Evolutionary conservation across 1,140 invertebrate species (phyloP).

Genomic region (Cydia fagiglandana): DNA sequence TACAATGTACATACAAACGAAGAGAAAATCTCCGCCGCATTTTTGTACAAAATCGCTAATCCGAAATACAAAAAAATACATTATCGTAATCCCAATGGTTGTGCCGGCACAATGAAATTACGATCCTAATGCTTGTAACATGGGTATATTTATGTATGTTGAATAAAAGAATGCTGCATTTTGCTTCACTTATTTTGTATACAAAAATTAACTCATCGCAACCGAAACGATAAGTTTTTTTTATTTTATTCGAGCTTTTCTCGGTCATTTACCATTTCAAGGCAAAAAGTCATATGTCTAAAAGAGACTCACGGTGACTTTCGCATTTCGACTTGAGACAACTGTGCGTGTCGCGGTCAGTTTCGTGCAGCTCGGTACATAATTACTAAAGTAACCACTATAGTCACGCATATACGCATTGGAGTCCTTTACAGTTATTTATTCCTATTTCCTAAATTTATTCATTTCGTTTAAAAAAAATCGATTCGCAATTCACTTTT

Average conservation of each 20-base stretch:
- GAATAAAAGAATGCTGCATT: background rate
- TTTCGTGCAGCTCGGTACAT: conserved; percentile 9
- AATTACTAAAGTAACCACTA: background rate
- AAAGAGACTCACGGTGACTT: background rate
- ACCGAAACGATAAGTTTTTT: background rate
- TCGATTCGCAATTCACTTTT: background rate
- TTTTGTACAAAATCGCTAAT: background rate
- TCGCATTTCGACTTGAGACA: background rate
- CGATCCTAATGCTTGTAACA: background rate
- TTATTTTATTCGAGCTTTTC: too few relatives aligned
- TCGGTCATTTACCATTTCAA: background rate
- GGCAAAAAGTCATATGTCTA: background rate
- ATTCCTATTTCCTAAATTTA: background rate
- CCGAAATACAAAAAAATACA: background rate
- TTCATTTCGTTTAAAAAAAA: background rate
- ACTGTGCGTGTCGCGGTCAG: background rate
- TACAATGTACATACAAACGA: too few relatives aligned
- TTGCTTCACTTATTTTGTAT: background rate
- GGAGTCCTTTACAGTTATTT: background rate
- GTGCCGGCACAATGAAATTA: background rate
- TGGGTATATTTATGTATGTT: background rate
- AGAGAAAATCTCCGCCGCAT: too few relatives aligned
- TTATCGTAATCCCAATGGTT: background rate
- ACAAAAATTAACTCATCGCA: conserved; percentile 5
- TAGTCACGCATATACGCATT: conserved; percentile 6